These are phyloP conservation scores for Lasioglossum vierecki DNA, from an alignment of 2,888 invertebrate species.

Conservation along the genomic window DNA sequence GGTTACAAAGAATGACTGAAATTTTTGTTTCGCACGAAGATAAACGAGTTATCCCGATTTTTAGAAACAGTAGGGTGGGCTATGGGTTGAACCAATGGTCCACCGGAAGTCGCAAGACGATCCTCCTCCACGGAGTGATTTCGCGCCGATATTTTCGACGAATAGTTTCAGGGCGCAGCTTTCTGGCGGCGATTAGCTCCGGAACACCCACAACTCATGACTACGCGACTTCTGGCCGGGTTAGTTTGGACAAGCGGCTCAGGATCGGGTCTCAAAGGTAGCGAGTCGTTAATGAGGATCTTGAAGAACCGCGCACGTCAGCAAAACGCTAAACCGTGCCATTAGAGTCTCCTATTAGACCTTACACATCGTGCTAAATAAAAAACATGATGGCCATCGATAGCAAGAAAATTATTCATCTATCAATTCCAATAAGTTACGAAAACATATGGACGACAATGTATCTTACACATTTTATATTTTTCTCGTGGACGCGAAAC, in stretches of 20 bases:
- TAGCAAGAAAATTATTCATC: too few species aligned
- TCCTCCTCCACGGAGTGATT: neutral
- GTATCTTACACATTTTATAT: too few species aligned
- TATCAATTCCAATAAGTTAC: too few species aligned
- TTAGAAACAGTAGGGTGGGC: neutral
- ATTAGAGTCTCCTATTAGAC: neutral
- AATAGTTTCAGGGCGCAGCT: slow-evolving; percentile 11
- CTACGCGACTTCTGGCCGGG: slow-evolving; percentile 68
- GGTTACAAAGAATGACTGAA: too few species aligned
- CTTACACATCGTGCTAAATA: neutral
- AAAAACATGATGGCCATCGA: too few species aligned
- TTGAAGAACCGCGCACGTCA: slow-evolving; percentile 23
- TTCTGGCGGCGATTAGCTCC: slow-evolving; percentile 57
- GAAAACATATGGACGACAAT: too few species aligned
- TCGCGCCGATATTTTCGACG: slow-evolving; percentile 25
- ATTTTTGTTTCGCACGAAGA: too few species aligned
- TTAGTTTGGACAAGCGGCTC: slow-evolving; percentile 67
- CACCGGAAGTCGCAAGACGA: neutral
- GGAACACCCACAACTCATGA: slow-evolving; percentile 68
- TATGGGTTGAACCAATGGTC: neutral
- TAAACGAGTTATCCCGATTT: neutral
- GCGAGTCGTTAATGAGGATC: slow-evolving; percentile 74
- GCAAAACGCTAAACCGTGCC: neutral
- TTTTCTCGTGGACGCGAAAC: too few species aligned
- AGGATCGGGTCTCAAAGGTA: slow-evolving; percentile 65